Evolutionary conservation across 2,888 invertebrate species (phyloP), one percentile per base, ranked within the genome.

Genomic region (Idaea dimidiata): DNA sequence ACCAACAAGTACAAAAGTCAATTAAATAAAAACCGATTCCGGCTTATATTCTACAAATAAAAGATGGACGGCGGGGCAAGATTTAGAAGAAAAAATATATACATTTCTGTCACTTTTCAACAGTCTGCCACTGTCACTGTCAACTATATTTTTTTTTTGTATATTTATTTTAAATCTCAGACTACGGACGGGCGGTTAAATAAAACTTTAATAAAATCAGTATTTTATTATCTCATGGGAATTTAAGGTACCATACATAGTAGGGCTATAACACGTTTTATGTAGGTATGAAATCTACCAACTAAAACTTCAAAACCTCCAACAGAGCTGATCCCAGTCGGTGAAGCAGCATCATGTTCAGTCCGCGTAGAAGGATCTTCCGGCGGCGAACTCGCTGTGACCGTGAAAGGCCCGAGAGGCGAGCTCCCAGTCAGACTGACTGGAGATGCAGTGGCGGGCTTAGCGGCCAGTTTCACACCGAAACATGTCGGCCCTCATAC

Each of bases 401-500:
- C 97, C 53, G 97, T 98, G 16, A 94, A 97, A 69, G 97, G 97
- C n/a, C 97, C 97, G 0, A 93, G 95, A 31, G 96, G 96, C 32
- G 97, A 97, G 80, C 92, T 98, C 31, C 98, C 98, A 1, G 97
- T 97, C 0, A 95, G 97, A 79, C 96, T 98, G 17, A 97, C 97
- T 0, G 97, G 97, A 16, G 97, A 97, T 74, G 96, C 97, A 43
- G 96, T 97, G 80, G 95, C 96, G 17, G 98, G 97, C 1, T 96
- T 98, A 77, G 96, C 97, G 0, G 97, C 97, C 43, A 97, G 98
- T 84, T 99, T 99, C 83, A 97, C 97, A 31, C 99, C 99, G 0
- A 94, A 94, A 66, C 96, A 96, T 87, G 98, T 99, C n/a, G 99
- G 99, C 62, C 97, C 97, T 0, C 98, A 98, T 83, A 96, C 97